These are phyloP conservation scores for Lasius fuliginosus DNA, from an alignment of 2,888 invertebrate genomes.

Conservation along the genomic window DNA sequence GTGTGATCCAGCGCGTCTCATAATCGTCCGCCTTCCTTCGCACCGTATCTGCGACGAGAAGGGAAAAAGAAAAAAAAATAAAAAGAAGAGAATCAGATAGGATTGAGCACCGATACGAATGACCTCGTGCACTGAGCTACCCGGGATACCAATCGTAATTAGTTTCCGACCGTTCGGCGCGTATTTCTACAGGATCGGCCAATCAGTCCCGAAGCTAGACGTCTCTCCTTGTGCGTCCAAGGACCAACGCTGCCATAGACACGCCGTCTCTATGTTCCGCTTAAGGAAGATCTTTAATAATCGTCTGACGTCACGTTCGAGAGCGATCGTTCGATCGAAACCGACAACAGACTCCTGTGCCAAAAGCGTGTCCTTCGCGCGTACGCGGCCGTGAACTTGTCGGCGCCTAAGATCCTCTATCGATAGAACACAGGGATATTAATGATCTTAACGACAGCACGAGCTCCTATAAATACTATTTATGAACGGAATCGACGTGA, in stretches of 20 bases:
- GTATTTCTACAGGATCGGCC: constrained; percentile 70
- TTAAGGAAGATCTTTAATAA: constrained; percentile 77
- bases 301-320: constrained; percentile 65
- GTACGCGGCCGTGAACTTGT: constrained; percentile 47
- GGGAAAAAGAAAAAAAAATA: constrained; percentile 13
- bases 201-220: constrained; percentile 75
- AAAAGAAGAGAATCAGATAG: constrained; percentile 11
- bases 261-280: constrained; percentile 68
- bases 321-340: constrained; percentile 66
- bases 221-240: constrained; percentile 68
- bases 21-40: constrained; percentile 58
- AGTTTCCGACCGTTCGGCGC: constrained; percentile 71
- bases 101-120: constrained; percentile 42
- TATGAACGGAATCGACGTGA: constrained; percentile 34
- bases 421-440: constrained; percentile 37
- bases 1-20: constrained; percentile 37
- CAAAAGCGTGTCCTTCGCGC: constrained; percentile 44
- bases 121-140: constrained; percentile 48
- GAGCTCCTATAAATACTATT: constrained; percentile 18
- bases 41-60: neutral
- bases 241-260: constrained; percentile 66
- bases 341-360: constrained; percentile 5
- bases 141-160: constrained; percentile 67
- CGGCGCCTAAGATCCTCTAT: constrained; percentile 33
- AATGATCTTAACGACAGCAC: constrained; percentile 42